Conservation (phyloP, 2,113 vertebrate species). For the Eptesicus fuscus region DNA sequence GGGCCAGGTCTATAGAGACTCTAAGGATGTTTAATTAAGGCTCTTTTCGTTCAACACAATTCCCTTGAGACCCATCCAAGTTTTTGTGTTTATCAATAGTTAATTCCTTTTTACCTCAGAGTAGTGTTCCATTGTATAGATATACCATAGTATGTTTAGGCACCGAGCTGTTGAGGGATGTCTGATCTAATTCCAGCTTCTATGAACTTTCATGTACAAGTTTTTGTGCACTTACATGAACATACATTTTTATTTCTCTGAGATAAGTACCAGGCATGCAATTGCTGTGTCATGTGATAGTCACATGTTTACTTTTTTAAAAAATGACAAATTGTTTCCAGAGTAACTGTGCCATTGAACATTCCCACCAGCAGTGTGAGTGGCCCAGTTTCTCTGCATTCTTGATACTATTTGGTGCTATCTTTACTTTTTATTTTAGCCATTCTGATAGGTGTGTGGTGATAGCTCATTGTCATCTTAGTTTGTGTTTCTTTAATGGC, state of each 20-base stretch:
- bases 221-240: background rate
- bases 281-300: background rate
- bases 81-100: background rate
- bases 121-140: background rate
- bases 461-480: background rate
- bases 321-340: background rate
- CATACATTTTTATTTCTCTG: background rate
- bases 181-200: background rate
- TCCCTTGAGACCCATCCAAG: background rate
- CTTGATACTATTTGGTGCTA: background rate
- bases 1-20: background rate
- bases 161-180: background rate
- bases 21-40: background rate
- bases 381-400: background rate
- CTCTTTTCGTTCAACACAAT: background rate
- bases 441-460: background rate
- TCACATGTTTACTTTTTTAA: background rate
- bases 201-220: background rate
- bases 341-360: background rate
- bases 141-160: background rate
- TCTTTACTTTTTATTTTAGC: background rate
- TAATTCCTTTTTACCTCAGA: background rate
- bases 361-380: background rate
- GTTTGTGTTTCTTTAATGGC: background rate
- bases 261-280: background rate